A percentile compares a stretch with the other conserved stretches of the same genome.
Conservation (phyloP, 2,797 vertebrate genomes). For the Acropternis orthonyx region DNA sequence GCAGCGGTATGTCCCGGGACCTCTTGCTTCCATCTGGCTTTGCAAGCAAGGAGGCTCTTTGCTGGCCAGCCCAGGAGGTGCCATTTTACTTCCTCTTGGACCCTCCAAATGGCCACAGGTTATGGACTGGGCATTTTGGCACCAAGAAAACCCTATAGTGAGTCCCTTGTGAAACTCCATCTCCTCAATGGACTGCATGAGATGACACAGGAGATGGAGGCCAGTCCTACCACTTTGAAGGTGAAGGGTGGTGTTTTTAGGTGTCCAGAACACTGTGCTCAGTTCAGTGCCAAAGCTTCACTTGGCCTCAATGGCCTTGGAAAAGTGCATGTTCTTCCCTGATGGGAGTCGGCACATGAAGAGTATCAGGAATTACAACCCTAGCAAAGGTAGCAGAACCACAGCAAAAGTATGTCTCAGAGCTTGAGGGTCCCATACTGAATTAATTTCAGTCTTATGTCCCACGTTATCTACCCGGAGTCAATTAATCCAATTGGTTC, state of each 20-base stretch:
- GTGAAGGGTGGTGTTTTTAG: background rate
- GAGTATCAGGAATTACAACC: background rate
- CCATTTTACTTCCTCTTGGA: background rate
- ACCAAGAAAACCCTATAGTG: background rate
- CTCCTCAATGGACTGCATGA: background rate
- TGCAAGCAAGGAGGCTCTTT: background rate
- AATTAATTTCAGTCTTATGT: background rate
- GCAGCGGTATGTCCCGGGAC: rapidly evolving
- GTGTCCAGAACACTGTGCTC: background rate
- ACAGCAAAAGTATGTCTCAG: background rate
- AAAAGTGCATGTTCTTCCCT: background rate
- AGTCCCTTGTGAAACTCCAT: background rate
- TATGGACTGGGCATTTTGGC: background rate
- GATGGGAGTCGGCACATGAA: background rate
- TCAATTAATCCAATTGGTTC: background rate
- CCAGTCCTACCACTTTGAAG: background rate
- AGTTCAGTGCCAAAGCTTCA: background rate
- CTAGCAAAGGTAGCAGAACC: background rate
- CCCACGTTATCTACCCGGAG: background rate
- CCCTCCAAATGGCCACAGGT: background rate
- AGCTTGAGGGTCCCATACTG: background rate
- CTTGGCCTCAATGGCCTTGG: background rate
- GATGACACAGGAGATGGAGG: background rate
- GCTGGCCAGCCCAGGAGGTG: background rate
- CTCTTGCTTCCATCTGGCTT: background rate